Base-by-base conservation (phyloP, 2,113 vertebrate species). In the Chascanopsetta lugubris region DNA sequence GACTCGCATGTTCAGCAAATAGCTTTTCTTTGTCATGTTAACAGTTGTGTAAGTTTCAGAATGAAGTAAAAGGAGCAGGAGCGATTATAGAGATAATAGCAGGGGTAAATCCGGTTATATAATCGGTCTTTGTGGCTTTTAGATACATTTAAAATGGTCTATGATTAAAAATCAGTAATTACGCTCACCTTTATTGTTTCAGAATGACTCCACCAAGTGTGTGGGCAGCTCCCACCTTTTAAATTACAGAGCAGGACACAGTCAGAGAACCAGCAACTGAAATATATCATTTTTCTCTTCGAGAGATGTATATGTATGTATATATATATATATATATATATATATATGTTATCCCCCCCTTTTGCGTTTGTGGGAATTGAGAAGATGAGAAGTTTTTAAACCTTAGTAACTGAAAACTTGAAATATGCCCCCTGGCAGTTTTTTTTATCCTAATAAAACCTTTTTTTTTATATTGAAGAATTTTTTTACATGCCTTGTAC, bases 181-280 rank as follows among this genome's bases (percentile, higher is more conserved):
- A 70, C 46, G 69, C 60, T 69, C 49, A 60, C 48, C 43, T 76
- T 70, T 51, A 25, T 48, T 60, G 47, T 70, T 60, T 65, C 25
- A 1, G 5, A 60, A 18, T 60, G 61, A 48, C 47, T 66, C 57
- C 64, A 57, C 72, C 69, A 73, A 56, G 24, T 3, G 1, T 22
- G 46, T 68, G 42, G 51, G 42, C 20, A 50, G 61, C 60, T 70
- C 64, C 18, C 1, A 5, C 54, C 38, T 73, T 56, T 12, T 34
- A 60, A 78, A 72, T 53, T 55, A 45, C 59, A 55, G 49, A 54
- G 73, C 40, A 27, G 30, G 51, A 27, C 11, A 9, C 42, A 49
- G 25, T 36, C 49, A 15, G 50, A 13, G 48, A 34, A 48, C 26
- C n/a, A n/a, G n/a, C n/a, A n/a, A n/a, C n/a, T n/a, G n/a, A n/a